Evolutionary conservation across 2,797 vertebrate genomes (phyloP).

Genomic region (Danio jaintianensis): DNA sequence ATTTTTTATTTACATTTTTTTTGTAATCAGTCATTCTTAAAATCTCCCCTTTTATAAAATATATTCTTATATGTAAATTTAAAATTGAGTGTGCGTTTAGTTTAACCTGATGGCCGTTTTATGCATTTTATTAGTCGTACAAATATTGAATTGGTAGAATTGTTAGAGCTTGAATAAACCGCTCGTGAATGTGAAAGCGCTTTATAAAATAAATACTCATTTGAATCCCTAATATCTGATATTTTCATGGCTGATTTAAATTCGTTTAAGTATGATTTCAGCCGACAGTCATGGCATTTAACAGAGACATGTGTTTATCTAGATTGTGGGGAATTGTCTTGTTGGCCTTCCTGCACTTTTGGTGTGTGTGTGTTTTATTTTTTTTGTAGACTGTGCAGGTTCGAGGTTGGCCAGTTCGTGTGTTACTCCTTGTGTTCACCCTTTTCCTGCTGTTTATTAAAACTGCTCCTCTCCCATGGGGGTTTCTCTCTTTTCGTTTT

Average conservation of each 20-base stretch:
- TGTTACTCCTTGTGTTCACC: slow-evolving; percentile 48
- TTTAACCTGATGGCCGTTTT: not conserved
- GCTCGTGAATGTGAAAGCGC: slow-evolving; percentile 39
- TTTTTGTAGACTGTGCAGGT: slow-evolving; percentile 17
- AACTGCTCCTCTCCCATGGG: slow-evolving; percentile 82
- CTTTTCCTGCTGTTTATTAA: slow-evolving; percentile 79
- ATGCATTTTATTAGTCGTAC: slow-evolving; percentile 28
- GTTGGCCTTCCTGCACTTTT: slow-evolving; percentile 28
- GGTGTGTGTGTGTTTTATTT: not conserved
- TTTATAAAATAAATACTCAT: slow-evolving; percentile 36
- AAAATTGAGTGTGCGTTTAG: not conserved
- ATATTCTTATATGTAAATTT: not conserved
- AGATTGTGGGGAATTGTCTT: slow-evolving; percentile 43
- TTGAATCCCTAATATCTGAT: slow-evolving; percentile 34
- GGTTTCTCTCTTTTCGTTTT: slow-evolving; percentile 73
- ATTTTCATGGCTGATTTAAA: slow-evolving; percentile 30
- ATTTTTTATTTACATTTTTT: not conserved
- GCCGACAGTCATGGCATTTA: slow-evolving; percentile 42
- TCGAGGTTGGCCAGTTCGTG: slow-evolving; percentile 58
- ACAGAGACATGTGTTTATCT: slow-evolving; percentile 42
- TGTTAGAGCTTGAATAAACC: slow-evolving; percentile 35
- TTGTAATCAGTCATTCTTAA: not conserved
- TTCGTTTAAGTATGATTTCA: slow-evolving; percentile 36
- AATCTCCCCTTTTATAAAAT: not conserved
- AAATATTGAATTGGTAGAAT: slow-evolving; percentile 25